Evolutionary conservation across 2,888 invertebrate genomes (phyloP), one percentile per base, ranked within the genome.

Genomic region (Sclerodermus sp.): DNA sequence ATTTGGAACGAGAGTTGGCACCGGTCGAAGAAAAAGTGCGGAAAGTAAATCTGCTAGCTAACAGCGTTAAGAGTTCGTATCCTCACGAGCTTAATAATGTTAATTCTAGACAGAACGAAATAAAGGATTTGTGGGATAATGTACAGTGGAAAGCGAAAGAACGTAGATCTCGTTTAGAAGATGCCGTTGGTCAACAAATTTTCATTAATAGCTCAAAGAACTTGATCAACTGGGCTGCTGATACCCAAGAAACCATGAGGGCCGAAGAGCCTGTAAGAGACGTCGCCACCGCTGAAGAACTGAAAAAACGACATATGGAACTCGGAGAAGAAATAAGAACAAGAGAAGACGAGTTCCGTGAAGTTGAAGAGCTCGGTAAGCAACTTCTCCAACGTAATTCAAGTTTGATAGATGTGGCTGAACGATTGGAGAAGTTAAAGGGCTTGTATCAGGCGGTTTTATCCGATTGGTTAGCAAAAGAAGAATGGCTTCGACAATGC

Each of bases 111-210:
- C 93, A 95, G 79, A 85, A 85, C 57, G 92, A 96, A 79, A 89
- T 98, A 46, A 87, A 89, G 66, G 85, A 87, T 55, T 83, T 95
- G 76, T 97, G 98, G 96, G 87, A 88, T 62, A 87, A 91, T 66
- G 90, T 97, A 42, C 85, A 89, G 78, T 87, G 86, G 29, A 93
- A 93, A 73, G 96, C 96, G 0, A 84, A 85, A 9, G 90, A 93
- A 65, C 82, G 96, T 1, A 84, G 95, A 59, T 86, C 87, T 1
- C 82, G 93, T 41, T 83, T 99, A 30, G 95, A 96, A 79, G 93
- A 93, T 71, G 94, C 96, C 1, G 96, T 97, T 2, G 97, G 97
- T 0, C 90, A 93, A 72, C 96, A 97, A 78, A 92, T 96, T 70
- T 95, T 96, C 78, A 89, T 89, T 70, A 89, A 87, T 70, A 91